These are phyloP conservation scores for Hoplodrina ambigua DNA, from an alignment of 2,888 invertebrate species.

Conservation along the genomic window DNA sequence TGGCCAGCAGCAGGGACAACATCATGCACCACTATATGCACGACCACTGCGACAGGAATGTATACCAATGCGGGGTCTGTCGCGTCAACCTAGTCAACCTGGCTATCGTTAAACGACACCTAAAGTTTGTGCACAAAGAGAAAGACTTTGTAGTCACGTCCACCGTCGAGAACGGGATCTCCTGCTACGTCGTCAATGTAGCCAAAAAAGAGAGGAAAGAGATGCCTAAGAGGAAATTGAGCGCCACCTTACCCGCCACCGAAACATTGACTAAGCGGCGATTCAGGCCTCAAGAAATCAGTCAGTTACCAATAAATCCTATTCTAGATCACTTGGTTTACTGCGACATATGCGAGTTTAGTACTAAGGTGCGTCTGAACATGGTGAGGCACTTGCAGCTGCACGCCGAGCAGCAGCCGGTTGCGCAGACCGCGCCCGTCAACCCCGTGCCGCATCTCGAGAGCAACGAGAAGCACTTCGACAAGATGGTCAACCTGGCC, in stretches of 20 bases:
- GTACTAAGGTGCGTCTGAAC: conserved; percentile 93
- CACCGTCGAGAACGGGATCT: conserved; percentile 1
- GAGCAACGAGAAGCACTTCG: conserved; percentile 95
- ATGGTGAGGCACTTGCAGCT: conserved; percentile 93
- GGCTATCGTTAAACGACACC: conserved; percentile 65
- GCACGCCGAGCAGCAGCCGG: conserved; percentile 92
- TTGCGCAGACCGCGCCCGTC: conserved; percentile 93
- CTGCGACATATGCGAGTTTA: conserved; percentile 93
- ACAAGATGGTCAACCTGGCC: conserved; percentile 96
- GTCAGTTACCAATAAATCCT: conserved; percentile 91
- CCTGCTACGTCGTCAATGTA: conserved; percentile 18
- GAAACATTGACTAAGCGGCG: conserved; percentile 72
- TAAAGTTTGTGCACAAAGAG: conserved; percentile 65
- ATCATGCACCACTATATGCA: conserved; percentile 72
- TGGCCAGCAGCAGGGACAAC: conserved; percentile 41
- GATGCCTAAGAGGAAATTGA: conserved; percentile 62
- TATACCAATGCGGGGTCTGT: conserved; percentile 70
- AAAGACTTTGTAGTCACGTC: conserved; percentile 25
- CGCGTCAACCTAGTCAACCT: conserved; percentile 42
- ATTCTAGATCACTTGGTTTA: conserved; percentile 91
- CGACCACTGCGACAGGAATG: conserved; percentile 52
- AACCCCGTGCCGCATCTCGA: conserved; percentile 96
- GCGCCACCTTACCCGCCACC: conserved; percentile 29
- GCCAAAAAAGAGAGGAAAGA: conserved; percentile 36
- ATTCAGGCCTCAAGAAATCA: conserved; percentile 91